Percentiles rank a stretch among this genome's conserved stretches.
Conservation (phyloP, 1,140 invertebrate genomes). For the Caenorhabditis briggsae region DNA sequence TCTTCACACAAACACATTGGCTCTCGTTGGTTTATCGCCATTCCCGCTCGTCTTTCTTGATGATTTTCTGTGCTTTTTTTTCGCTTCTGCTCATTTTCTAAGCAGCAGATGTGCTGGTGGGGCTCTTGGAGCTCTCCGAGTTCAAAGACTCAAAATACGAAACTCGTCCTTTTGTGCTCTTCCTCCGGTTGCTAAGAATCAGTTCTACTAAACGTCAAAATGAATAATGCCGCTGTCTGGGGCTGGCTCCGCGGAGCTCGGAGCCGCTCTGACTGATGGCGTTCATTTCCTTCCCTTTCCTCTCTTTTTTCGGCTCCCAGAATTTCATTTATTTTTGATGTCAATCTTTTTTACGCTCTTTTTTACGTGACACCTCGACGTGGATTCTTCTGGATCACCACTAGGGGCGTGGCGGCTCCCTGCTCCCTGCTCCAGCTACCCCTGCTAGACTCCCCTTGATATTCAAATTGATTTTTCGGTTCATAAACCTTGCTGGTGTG, state of each 20-base stretch:
- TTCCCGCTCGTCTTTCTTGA: background rate
- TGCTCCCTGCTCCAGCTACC: too few species aligned
- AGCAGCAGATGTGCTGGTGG: conserved; percentile 16
- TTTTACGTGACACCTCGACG: background rate
- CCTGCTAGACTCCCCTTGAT: too few species aligned
- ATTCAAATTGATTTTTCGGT: background rate
- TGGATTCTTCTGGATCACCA: too few species aligned
- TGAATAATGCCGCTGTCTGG: background rate
- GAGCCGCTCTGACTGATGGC: background rate
- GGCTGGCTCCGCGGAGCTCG: background rate
- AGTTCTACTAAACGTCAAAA: background rate
- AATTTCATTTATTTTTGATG: background rate
- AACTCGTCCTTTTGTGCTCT: too few species aligned
- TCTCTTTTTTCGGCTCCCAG: background rate
- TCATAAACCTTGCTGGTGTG: background rate
- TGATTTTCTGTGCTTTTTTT: background rate
- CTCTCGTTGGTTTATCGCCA: background rate
- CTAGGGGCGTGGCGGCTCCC: too few species aligned
- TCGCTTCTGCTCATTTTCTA: background rate
- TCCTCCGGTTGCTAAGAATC: too few species aligned
- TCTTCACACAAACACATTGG: conserved; percentile 4
- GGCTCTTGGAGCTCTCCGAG: background rate
- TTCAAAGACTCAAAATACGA: background rate
- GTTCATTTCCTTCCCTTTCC: conserved; percentile 25
- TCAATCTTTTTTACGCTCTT: conserved; percentile 13